Percentiles rank a stretch among this genome's conserved stretches.
Conservation (phyloP, 2,113 vertebrate species). For the Gambusia holbrooki region DNA sequence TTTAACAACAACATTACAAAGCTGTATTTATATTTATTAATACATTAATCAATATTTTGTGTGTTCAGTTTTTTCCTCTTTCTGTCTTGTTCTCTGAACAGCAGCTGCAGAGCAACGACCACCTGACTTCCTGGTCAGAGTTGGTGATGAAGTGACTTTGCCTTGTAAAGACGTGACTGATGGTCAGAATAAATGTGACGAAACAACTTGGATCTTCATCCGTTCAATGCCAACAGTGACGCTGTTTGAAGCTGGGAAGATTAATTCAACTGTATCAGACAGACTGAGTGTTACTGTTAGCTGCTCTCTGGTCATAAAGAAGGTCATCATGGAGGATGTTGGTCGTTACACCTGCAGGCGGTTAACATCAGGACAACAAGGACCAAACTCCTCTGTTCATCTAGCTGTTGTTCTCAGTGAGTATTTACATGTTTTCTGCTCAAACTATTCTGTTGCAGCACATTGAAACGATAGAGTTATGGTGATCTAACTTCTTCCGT, state of each 20-base stretch:
- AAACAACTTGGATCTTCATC: background rate
- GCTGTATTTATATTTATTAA: background rate
- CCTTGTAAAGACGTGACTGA: slow-evolving; percentile 7
- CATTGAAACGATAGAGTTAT: background rate
- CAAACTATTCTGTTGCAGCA: background rate
- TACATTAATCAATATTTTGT: background rate
- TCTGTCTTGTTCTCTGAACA: background rate
- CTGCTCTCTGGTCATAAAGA: slow-evolving; percentile 1
- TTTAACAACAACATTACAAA: no score
- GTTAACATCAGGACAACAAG: fast-evolving
- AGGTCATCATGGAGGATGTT: background rate
- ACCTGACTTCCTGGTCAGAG: background rate
- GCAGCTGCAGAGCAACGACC: background rate
- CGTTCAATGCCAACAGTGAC: background rate
- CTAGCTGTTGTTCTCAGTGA: no score
- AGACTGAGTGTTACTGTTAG: background rate
- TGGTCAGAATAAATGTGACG: slow-evolving; percentile 6
- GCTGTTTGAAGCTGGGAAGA: background rate
- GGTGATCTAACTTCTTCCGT: background rate
- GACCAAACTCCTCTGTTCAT: no score
- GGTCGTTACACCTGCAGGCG: background rate
- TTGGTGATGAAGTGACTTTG: slow-evolving; percentile 9
- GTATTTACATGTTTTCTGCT: no score
- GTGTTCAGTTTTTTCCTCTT: background rate
- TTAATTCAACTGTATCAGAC: background rate